Evolutionary conservation across 2,113 vertebrate species (phyloP).

Genomic region (Polypterus bichir): DNA sequence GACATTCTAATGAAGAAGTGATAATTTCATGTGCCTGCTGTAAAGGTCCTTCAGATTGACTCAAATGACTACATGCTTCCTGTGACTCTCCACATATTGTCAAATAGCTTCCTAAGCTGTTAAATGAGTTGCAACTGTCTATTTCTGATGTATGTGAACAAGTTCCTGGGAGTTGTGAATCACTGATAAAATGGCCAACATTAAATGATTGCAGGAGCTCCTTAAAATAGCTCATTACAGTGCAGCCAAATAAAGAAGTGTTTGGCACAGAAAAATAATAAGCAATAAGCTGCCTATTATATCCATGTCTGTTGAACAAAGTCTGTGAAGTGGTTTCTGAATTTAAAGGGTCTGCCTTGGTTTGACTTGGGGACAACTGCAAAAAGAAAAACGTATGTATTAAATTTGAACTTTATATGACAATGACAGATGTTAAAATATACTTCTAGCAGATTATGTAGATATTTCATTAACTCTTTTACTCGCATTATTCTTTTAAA

Average conservation of each 20-base stretch:
- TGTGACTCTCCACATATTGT: conserved; percentile 22
- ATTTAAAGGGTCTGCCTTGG: conserved; percentile 21
- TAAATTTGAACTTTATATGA: background rate
- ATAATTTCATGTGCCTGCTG: conserved; percentile 46
- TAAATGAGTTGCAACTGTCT: conserved; percentile 26
- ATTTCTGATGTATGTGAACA: conserved; percentile 21
- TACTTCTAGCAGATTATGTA: background rate
- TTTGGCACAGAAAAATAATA: conserved; percentile 52
- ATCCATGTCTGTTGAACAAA: conserved; percentile 22
- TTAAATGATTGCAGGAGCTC: conserved; percentile 27
- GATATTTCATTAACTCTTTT: background rate
- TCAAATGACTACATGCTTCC: conserved; percentile 21
- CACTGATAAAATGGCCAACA: conserved; percentile 13
- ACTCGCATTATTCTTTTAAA: background rate
- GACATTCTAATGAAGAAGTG: conserved; percentile 32
- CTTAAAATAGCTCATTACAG: conserved; percentile 52
- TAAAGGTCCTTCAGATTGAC: conserved; percentile 34
- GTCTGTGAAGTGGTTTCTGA: conserved; percentile 26
- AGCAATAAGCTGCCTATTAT: conserved; percentile 39
- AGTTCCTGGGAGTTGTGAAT: conserved; percentile 14
- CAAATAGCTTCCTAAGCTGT: conserved; percentile 28
- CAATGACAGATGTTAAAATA: background rate
- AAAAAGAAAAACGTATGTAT: conserved; percentile 13
- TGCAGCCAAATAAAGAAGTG: conserved; percentile 35
- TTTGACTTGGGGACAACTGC: conserved; percentile 35